A percentile compares a stretch with the other conserved stretches of the same genome.
These are phyloP conservation scores for Aphodius granarius DNA, from an alignment of 2,888 invertebrate species.

Conservation along the genomic window DNA sequence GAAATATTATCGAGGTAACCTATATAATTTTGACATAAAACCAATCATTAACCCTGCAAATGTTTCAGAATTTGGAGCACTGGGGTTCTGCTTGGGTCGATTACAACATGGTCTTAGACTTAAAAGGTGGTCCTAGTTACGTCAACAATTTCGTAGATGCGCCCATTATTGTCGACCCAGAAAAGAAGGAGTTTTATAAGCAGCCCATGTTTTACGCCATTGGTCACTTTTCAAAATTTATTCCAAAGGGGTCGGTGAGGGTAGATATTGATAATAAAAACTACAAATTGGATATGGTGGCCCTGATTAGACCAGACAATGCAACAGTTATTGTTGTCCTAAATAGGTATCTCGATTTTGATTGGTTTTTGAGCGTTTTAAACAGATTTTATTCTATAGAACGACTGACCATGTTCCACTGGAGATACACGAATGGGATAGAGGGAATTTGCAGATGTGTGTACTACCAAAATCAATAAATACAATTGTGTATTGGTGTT, in stretches of 20 bases:
- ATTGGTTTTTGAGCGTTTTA: neutral
- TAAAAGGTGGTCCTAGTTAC: conserved; percentile 78
- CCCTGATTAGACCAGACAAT: conserved; percentile 59
- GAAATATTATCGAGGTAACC: conserved; percentile 65
- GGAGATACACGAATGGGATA: neutral
- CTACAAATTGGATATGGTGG: conserved; percentile 49
- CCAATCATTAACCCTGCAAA: neutral
- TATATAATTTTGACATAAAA: neutral
- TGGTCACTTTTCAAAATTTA: conserved; percentile 70
- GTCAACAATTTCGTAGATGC: conserved; percentile 75
- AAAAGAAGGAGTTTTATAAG: conserved; percentile 73
- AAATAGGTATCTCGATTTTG: conserved; percentile 10
- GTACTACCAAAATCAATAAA: neutral
- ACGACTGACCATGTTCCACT: neutral
- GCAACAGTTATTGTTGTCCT: conserved; percentile 56
- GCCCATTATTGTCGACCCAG: conserved; percentile 66
- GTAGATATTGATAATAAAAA: conserved; percentile 36
- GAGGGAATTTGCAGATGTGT: neutral
- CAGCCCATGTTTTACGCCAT: conserved; percentile 84
- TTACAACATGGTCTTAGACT: conserved; percentile 80
- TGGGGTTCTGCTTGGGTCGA: conserved; percentile 82
- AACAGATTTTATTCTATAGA: neutral
- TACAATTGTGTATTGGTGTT: neutral
- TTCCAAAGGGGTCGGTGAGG: conserved; percentile 61
- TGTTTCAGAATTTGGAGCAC: conserved; percentile 66